These are phyloP conservation scores for Drosophila baimaii DNA, from an alignment of 1,140 invertebrate genomes.

Conservation along the genomic window DNA sequence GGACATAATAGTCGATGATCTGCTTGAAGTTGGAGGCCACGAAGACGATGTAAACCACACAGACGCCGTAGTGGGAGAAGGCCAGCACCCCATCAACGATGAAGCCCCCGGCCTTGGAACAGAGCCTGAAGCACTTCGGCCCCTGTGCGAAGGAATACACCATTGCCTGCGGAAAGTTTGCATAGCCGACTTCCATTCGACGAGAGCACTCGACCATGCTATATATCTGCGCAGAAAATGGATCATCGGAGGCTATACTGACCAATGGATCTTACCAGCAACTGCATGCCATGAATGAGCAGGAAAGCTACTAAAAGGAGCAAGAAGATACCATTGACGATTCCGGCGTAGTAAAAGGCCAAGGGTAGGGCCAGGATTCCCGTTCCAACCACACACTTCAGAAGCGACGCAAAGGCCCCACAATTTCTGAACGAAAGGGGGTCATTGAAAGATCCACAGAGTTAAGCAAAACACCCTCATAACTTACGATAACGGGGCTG, in stretches of 20 bases:
- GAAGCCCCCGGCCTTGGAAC: constrained; percentile 5
- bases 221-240: constrained; percentile 11
- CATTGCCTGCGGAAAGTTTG: constrained; percentile 40
- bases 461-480: neutral
- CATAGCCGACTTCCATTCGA: constrained; percentile 28
- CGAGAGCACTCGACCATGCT: constrained; percentile 54
- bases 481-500: constrained; percentile 43
- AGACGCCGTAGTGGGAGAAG: constrained; percentile 34
- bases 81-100: constrained; percentile 36
- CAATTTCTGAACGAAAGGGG: neutral
- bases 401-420: constrained; percentile 21
- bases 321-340: constrained; percentile 18
- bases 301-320: neutral
- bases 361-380: constrained; percentile 50
- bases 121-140: constrained; percentile 20
- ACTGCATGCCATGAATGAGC: constrained; percentile 46
- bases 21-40: constrained; percentile 38
- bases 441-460: neutral
- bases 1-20: constrained; percentile 7
- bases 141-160: constrained; percentile 31
- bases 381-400: constrained; percentile 49
- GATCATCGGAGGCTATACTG: no score
- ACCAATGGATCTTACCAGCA: constrained; percentile 33
- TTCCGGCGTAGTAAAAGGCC: constrained; percentile 33
- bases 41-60: constrained; percentile 52